Conservation (phyloP, 2,113 vertebrate species). For the Pipra filicauda region DNA sequence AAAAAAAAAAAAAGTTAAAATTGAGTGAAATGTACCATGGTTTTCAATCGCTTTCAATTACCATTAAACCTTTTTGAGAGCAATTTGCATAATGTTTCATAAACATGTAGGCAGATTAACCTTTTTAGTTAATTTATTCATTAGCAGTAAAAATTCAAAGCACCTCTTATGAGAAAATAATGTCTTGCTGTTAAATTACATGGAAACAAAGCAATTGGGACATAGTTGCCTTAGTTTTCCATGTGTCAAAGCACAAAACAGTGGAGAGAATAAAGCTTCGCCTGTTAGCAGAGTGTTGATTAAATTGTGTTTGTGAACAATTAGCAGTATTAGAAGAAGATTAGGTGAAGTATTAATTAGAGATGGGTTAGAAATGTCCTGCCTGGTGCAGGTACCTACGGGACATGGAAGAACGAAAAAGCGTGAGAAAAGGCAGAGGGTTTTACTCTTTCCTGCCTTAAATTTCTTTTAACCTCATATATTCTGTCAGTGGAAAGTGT, state of each 20-base stretch:
- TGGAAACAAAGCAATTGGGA: slow-evolving; percentile 79
- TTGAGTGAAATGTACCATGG: slow-evolving; percentile 73
- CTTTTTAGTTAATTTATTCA: slow-evolving; percentile 87
- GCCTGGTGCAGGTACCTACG: neutral
- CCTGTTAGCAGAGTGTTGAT: slow-evolving; percentile 70
- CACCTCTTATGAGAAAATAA: slow-evolving; percentile 81
- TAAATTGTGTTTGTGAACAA: slow-evolving; percentile 75
- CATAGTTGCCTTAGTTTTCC: slow-evolving; percentile 61
- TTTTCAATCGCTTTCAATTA: slow-evolving; percentile 81
- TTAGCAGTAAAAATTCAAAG: slow-evolving; percentile 83
- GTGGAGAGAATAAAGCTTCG: slow-evolving; percentile 16
- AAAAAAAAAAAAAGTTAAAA: slow-evolving; percentile 55
- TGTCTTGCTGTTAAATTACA: slow-evolving; percentile 82
- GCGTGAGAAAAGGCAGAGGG: neutral
- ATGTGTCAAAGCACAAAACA: slow-evolving; percentile 62
- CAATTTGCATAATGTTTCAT: slow-evolving; percentile 84
- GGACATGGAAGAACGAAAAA: neutral
- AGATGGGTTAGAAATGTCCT: slow-evolving; percentile 44
- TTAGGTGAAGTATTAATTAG: slow-evolving; percentile 77
- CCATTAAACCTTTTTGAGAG: slow-evolving; percentile 78
- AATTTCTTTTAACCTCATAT: neutral
- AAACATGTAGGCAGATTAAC: slow-evolving; percentile 83
- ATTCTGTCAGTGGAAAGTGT: neutral
- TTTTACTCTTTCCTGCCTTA: neutral
- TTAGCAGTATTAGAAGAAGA: slow-evolving; percentile 69